Evolutionary conservation across 2,113 vertebrate species (phyloP).

Genomic region (Acinonyx jubatus): DNA sequence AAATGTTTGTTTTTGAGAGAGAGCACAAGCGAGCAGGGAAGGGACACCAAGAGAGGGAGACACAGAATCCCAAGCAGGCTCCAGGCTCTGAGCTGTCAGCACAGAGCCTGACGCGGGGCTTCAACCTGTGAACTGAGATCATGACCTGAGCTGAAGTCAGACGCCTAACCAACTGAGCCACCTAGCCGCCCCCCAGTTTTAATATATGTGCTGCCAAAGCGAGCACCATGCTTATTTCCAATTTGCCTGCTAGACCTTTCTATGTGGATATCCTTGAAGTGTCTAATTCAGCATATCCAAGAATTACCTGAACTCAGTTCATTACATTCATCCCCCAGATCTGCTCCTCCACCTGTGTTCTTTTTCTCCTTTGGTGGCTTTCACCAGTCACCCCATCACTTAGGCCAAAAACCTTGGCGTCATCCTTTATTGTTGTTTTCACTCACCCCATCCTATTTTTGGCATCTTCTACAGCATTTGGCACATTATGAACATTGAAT

Average conservation of each 20-base stretch:
- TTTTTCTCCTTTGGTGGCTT: background rate
- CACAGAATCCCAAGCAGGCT: no score
- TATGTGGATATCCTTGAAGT: background rate
- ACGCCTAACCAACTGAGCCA: no score
- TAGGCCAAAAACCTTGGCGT: background rate
- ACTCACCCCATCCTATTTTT: background rate
- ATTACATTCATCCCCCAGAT: background rate
- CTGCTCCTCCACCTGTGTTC: background rate
- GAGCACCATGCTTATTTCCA: background rate
- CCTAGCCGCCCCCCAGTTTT: background rate
- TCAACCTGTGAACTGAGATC: no score
- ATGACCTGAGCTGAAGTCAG: no score
- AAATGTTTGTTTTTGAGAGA: no score
- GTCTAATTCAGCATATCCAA: background rate
- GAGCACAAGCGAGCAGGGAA: no score
- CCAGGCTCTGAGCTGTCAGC: no score
- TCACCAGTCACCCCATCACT: background rate
- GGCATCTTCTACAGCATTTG: constrained; percentile 11
- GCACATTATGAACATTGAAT: background rate
- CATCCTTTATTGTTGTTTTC: background rate
- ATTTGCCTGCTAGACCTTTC: background rate
- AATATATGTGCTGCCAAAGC: background rate
- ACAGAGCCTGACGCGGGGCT: no score
- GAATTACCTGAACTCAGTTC: background rate
- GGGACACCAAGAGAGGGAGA: no score